phyloP scores from a whole-genome alignment of 2,888 invertebrate species.

The Netelia virgata region DNA sequence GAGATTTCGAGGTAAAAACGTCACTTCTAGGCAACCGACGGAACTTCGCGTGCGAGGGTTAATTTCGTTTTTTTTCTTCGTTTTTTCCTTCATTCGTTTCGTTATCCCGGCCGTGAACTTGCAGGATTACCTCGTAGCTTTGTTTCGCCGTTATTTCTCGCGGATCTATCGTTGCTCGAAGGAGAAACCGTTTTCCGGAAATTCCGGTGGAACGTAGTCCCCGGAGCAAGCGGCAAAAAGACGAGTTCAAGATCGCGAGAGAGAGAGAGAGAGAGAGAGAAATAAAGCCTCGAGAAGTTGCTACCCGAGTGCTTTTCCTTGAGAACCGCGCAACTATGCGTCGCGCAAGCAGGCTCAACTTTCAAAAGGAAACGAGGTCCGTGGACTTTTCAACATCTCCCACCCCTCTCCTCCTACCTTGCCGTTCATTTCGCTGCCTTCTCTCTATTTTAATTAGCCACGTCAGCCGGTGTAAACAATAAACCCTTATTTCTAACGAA shows the following conservation, averaged over 20 bases:
- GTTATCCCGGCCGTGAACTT: slow-evolving; percentile 40
- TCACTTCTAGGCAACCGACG: slow-evolving; percentile 26
- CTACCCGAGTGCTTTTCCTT: slow-evolving; percentile 34
- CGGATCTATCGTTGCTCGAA: slow-evolving; percentile 6
- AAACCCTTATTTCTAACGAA: slow-evolving; percentile 75
- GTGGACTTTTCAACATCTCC: slow-evolving; percentile 29
- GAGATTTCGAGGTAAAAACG: slow-evolving; percentile 24
- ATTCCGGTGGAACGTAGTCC: slow-evolving; percentile 22
- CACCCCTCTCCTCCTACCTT: neutral
- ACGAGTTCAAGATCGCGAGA: slow-evolving; percentile 26
- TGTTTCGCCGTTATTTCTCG: slow-evolving; percentile 29
- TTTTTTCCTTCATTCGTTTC: neutral
- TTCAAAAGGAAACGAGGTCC: slow-evolving; percentile 51
- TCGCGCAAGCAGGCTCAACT: slow-evolving; percentile 38
- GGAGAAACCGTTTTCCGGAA: slow-evolving; percentile 42
- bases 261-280: neutral
- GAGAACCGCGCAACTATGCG: slow-evolving; percentile 45
- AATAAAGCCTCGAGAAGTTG: slow-evolving; percentile 50
- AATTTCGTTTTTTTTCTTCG: slow-evolving; percentile 24
- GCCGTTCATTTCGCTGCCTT: slow-evolving; percentile 50
- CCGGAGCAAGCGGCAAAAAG: slow-evolving; percentile 29
- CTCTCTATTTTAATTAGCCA: slow-evolving; percentile 61
- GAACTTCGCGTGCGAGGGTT: slow-evolving; percentile 41
- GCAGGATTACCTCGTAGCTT: slow-evolving; percentile 29
- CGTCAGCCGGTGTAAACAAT: slow-evolving; percentile 60